Evolutionary conservation across 2,888 invertebrate species (phyloP).

Genomic region (Creontiades dilutus): DNA sequence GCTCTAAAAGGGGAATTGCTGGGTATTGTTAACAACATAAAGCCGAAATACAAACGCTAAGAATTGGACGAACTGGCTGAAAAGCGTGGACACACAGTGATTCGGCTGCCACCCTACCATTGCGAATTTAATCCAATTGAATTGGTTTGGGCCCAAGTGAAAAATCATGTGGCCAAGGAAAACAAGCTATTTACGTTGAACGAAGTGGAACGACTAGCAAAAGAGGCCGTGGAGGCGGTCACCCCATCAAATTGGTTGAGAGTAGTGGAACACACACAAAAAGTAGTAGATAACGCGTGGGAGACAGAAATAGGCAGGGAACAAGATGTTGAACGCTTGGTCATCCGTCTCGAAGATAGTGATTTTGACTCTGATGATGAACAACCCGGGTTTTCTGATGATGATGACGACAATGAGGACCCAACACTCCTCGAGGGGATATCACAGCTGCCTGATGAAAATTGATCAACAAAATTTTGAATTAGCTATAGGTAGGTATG

Average conservation of each 20-base stretch:
- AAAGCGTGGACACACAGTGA: no score
- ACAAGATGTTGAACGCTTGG: not conserved
- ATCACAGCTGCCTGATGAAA: no score
- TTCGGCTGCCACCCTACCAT: not conserved
- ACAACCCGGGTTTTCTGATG: no score
- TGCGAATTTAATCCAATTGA: not conserved
- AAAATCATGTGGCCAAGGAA: not conserved
- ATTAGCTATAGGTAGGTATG: no score
- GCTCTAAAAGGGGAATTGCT: conserved; percentile 74
- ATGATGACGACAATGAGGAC: no score
- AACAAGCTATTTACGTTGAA: conserved; percentile 8
- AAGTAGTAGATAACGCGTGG: not conserved
- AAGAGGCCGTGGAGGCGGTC: not conserved
- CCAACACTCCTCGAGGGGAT: no score
- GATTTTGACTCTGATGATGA: not conserved
- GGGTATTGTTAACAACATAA: conserved; percentile 74
- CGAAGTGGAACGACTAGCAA: not conserved
- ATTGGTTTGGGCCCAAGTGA: not conserved
- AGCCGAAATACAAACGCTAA: no score
- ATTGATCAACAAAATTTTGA: no score
- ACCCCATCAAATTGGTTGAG: not conserved
- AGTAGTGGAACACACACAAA: not conserved
- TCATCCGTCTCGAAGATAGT: not conserved
- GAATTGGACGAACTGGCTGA: not conserved
- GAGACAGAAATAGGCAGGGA: not conserved